These are phyloP conservation scores for Capromys pilorides DNA, from an alignment of 2,797 vertebrate genomes.

Conservation along the genomic window DNA sequence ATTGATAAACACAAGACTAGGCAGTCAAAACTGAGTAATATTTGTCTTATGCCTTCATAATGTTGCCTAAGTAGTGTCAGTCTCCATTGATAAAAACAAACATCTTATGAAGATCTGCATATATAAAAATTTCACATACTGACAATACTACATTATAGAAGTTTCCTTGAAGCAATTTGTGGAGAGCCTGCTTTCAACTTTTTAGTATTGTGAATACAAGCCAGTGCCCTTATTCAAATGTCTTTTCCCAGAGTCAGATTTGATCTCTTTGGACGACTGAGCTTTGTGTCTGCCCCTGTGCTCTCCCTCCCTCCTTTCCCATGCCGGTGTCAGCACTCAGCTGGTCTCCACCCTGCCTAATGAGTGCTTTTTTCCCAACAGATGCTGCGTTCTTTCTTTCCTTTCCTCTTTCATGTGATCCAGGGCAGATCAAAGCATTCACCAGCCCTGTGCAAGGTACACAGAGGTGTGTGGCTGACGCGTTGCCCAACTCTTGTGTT, in stretches of 20 bases:
- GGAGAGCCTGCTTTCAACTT: background rate
- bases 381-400: constrained; percentile 72
- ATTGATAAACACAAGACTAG: background rate
- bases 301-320: constrained; percentile 67
- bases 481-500: constrained; percentile 76
- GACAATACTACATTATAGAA: background rate
- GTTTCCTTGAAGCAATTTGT: constrained; percentile 14
- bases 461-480: constrained; percentile 80
- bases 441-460: constrained; percentile 75
- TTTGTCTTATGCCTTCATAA: background rate
- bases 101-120: no score
- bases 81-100: background rate
- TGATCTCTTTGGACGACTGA: constrained; percentile 56
- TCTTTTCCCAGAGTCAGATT: constrained; percentile 63
- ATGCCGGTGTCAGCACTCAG: constrained; percentile 66
- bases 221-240: constrained; percentile 48
- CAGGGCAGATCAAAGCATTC: constrained; percentile 82
- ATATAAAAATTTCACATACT: background rate
- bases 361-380: constrained; percentile 78
- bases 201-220: constrained; percentile 57
- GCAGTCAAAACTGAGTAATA: background rate
- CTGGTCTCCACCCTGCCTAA: constrained; percentile 79
- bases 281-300: constrained; percentile 53
- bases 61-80: background rate
- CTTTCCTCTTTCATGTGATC: constrained; percentile 65